These are phyloP conservation scores for Lepidochrysops patricia DNA, from an alignment of 2,888 invertebrate genomes.

Conservation along the genomic window DNA sequence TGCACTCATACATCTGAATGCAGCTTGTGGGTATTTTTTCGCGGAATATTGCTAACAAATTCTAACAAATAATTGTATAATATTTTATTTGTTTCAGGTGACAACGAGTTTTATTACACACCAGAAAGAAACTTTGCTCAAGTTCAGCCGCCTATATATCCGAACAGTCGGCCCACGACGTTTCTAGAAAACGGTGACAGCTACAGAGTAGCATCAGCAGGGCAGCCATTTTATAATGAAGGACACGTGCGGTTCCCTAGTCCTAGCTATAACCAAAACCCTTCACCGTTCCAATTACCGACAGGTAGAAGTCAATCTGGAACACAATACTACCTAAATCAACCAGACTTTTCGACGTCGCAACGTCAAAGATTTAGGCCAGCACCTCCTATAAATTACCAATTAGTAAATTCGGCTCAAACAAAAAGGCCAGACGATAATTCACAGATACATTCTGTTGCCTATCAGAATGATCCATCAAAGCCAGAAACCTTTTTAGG, in stretches of 20 bases:
- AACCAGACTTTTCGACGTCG: slow-evolving; percentile 54
- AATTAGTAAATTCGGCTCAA: slow-evolving; percentile 61
- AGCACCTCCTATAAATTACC: slow-evolving; percentile 59
- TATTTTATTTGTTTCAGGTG: slow-evolving; percentile 55
- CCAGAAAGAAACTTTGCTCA: slow-evolving; percentile 71
- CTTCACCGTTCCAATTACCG: slow-evolving; percentile 64
- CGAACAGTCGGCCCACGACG: slow-evolving; percentile 51
- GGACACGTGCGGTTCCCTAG: slow-evolving; percentile 57
- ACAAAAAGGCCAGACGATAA: slow-evolving; percentile 70
- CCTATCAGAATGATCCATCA: slow-evolving; percentile 74
- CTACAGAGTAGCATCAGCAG: slow-evolving; percentile 46
- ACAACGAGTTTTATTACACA: slow-evolving; percentile 63
- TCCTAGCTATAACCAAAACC: slow-evolving; percentile 67
- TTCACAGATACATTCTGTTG: slow-evolving; percentile 72
- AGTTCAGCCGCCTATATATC: slow-evolving; percentile 65
- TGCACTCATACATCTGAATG: too few species aligned
- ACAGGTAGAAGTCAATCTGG: slow-evolving; percentile 65
- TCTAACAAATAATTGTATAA: too few species aligned
- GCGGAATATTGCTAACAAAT: too few species aligned
- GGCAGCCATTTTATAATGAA: slow-evolving; percentile 51
- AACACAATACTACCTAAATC: slow-evolving; percentile 61
- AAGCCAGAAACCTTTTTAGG: slow-evolving; percentile 77
- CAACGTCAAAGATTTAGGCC: slow-evolving; percentile 59
- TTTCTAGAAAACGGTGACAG: slow-evolving; percentile 56
- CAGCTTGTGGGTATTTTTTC: too few species aligned